Evolutionary conservation across 2,797 vertebrate species (phyloP), one percentile per base, ranked within the genome.

Genomic region (Enteromius thamalakanensis): DNA sequence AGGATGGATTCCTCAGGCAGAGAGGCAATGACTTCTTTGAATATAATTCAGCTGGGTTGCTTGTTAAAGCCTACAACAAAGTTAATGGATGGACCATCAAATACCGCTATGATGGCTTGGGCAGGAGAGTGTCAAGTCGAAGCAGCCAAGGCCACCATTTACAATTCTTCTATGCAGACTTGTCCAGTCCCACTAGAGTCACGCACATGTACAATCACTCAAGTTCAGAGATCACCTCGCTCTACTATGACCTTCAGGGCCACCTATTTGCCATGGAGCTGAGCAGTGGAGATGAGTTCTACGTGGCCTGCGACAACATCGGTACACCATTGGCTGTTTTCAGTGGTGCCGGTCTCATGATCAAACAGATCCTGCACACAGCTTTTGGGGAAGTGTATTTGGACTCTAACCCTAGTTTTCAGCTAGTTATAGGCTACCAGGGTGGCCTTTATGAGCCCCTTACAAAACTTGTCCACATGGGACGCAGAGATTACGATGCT

Each of bases 151-250:
- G 97, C 34, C 97, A 99, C 86, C 97, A 99, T 86, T 91, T 99
- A 79, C 98, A 99, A 92, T 99, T 97, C 93, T 99, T 99, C 93
- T 99, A 99, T 0, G 97, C 98, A 0, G 98, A 99, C 86, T 92
- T 99, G 85, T 96, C 96, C 88, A 98, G 92, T 90, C 98, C 98
- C 58, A 98, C 97, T 23, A 96, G 97, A 82, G 96, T 99, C 90
- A 99, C 98, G 0, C 98, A 99, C 70, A 95, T 99, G 90, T 99
- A 99, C 91, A 99, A 99, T 87, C 98, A 99, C 91, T 97, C 97
- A 0, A 99, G 98, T 91, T 98, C 98, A 0, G 98, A 99, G 90
- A 99, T 99, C 87, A 97, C 98, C 0, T 99, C 98, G 0, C 95
- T 99, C 34, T 99, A 99, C 92, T 99, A 99, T 0, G 98, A 99